Base-by-base conservation (phyloP, 2,113 vertebrate species). In the Mohoua ochrocephala region DNA sequence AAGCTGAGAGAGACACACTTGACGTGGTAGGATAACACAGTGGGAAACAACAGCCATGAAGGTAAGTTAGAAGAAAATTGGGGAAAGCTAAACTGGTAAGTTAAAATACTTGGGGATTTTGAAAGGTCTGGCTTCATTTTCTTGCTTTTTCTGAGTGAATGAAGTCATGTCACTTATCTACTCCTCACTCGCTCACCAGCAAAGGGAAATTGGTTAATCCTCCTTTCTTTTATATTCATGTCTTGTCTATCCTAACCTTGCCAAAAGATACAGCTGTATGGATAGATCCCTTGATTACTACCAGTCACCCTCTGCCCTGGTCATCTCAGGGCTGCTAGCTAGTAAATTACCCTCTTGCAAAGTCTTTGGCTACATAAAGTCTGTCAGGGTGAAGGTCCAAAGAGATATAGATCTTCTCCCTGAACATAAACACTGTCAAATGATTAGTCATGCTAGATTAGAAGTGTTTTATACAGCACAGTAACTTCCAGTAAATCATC, bases 251-350 rank as follows among this genome's bases (percentile, higher is more conserved):
- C 28, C 14, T 49, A 70, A 37, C 22, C 16, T 35, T 76, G 28
- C 12, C 53, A 70, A 70, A 92, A 64, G 53, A 67, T 56, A n/a
- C 3, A 7, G 9, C 49, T 59, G 11, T 57, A 56, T 41, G 49
- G 31, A 23, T 13, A 61, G 45, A 44, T 49, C 45, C 18, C 10
- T 65, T 49, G 21, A n/a, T 33, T 65, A 3, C 27, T 64, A 47
- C 33, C 35, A 56, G 47, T 59, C 4, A 1, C 18, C n/a, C 42
- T 70, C 54, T 0, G 0, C 5, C 1, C 10, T 69, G 76, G 6
- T 53, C 0, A 1, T 71, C 76, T 78, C 49, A 31, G 56, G 21
- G 9, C 8, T 81, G 21, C 1, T 2, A 89, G 24, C 18, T 44
- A 26, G 33, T 22, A 56, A 91, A 93, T 82, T 20, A 63, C 15